phyloP scores from a whole-genome alignment of 2,888 invertebrate genomes.

The Megamerina dolium region DNA sequence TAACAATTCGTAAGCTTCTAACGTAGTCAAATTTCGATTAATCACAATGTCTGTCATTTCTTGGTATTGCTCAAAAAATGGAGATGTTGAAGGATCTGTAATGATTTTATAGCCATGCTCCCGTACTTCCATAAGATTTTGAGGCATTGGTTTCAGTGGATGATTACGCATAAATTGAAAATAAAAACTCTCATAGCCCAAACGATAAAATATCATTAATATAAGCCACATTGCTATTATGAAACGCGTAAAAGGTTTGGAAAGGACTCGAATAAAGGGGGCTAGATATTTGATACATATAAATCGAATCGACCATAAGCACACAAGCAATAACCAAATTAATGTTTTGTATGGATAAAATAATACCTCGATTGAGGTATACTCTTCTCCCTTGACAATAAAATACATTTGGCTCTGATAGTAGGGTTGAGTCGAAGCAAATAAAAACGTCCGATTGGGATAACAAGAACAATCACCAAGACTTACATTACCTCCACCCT shows the following conservation, averaged over 20 bases:
- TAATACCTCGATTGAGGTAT: conserved; percentile 12
- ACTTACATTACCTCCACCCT: conserved; percentile 21
- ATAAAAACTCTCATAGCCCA: background rate
- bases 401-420: conserved; percentile 1
- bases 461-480: background rate
- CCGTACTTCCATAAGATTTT: background rate
- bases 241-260: background rate
- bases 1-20: background rate
- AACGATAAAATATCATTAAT: background rate
- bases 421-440: background rate
- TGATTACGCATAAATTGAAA: background rate
- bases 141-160: background rate
- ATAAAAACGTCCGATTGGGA: background rate
- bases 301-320: background rate
- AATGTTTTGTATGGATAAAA: background rate
- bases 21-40: background rate
- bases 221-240: background rate
- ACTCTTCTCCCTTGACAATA: conserved; percentile 17
- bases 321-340: background rate
- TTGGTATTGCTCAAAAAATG: background rate
- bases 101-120: background rate
- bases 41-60: background rate
- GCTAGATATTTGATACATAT: background rate
- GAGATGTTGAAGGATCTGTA: background rate
- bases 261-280: background rate